Evolutionary conservation across 2,888 invertebrate species (phyloP).

Genomic region (Lasioglossum pauxillum): DNA sequence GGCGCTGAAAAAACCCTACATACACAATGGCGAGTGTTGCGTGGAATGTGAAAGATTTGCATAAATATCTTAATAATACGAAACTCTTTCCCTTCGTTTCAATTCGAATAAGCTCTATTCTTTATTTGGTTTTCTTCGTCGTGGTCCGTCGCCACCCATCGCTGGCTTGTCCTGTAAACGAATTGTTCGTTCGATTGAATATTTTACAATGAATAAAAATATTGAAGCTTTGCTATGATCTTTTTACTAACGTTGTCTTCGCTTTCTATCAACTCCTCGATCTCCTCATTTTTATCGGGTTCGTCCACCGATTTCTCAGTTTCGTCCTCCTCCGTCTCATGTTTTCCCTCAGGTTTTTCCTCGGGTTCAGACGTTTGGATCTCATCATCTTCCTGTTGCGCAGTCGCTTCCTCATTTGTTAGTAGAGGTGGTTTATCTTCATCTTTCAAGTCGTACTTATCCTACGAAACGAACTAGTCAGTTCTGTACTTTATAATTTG

Average conservation of each 20-base stretch:
- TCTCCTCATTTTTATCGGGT: slow-evolving; percentile 72
- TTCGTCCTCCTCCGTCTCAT: slow-evolving; percentile 62
- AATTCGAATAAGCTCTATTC: slow-evolving; percentile 70
- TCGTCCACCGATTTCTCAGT: slow-evolving; percentile 68
- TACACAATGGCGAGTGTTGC: slow-evolving; percentile 72
- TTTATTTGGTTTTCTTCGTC: slow-evolving; percentile 83
- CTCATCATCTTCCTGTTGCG: slow-evolving; percentile 71
- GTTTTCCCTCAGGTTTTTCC: slow-evolving; percentile 78
- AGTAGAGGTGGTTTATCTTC: slow-evolving; percentile 72
- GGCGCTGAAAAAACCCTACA: slow-evolving; percentile 63
- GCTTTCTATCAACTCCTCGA: slow-evolving; percentile 74
- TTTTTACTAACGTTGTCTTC: slow-evolving; percentile 75
- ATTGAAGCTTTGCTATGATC: background rate
- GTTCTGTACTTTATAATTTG: background rate
- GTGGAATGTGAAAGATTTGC: slow-evolving; percentile 79
- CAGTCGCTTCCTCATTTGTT: slow-evolving; percentile 86
- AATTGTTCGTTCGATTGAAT: background rate
- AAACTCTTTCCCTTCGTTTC: slow-evolving; percentile 43
- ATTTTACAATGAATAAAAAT: background rate
- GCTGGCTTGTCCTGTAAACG: slow-evolving; percentile 74
- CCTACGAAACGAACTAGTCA: slow-evolving; percentile 58
- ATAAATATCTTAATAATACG: slow-evolving; percentile 69
- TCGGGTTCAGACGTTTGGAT: slow-evolving; percentile 69
- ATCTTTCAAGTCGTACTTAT: slow-evolving; percentile 72
- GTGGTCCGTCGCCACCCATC: slow-evolving; percentile 79